Conservation (phyloP, 2,113 vertebrate genomes). For the Pterocles orientalis region DNA sequence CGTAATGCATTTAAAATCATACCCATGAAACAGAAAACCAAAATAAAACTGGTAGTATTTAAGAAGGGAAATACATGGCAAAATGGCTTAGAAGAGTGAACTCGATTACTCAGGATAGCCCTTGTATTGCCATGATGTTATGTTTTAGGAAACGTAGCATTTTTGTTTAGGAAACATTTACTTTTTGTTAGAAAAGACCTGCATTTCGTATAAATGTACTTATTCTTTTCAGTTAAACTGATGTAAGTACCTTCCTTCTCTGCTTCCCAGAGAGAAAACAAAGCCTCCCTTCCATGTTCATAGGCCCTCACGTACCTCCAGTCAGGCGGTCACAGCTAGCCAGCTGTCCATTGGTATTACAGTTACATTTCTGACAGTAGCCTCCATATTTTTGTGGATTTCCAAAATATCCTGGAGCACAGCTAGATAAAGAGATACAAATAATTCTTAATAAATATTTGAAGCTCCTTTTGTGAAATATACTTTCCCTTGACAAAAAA, state of each 20-base stretch:
- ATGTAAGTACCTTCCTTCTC: neutral
- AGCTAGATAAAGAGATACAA: slow-evolving; percentile 74
- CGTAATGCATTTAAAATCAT: neutral
- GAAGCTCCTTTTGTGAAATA: neutral
- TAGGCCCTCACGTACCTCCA: slow-evolving; percentile 79
- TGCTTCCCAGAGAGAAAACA: neutral
- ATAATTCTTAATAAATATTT: neutral
- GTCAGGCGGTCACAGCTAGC: slow-evolving; percentile 83
- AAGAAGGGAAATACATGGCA: neutral
- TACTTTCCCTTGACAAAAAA: neutral
- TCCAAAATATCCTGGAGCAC: slow-evolving; percentile 91
- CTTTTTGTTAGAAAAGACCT: neutral
- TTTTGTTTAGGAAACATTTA: neutral
- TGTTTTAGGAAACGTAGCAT: neutral
- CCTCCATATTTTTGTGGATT: slow-evolving; percentile 82
- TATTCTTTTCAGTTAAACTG: neutral
- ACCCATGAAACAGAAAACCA: neutral
- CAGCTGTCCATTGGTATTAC: slow-evolving; percentile 82
- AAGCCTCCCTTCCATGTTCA: neutral
- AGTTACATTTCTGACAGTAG: slow-evolving; percentile 84
- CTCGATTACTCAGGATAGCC: neutral
- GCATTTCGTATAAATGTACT: neutral
- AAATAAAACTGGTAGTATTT: neutral
- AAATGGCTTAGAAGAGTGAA: neutral
- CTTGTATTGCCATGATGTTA: neutral